phyloP scores from a whole-genome alignment of 2,113 vertebrate species.

The Nesogale talazaci region DNA sequence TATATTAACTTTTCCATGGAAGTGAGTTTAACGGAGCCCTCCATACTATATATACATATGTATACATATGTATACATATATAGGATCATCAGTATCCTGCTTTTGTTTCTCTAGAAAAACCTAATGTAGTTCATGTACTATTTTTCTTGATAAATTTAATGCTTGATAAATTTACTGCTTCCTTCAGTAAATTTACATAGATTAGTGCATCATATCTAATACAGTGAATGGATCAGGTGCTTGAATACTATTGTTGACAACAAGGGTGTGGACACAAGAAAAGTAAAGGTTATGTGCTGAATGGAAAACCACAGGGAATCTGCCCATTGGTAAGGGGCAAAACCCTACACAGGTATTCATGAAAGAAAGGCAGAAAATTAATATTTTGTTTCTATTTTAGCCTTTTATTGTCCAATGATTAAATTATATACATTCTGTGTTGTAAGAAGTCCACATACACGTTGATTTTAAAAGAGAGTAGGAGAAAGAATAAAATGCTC shows the following conservation, averaged over 20 bases:
- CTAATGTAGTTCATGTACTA: neutral
- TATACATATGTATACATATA: too few relatives aligned
- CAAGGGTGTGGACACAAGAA: neutral
- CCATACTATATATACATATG: too few relatives aligned
- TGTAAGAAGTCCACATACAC: too few relatives aligned
- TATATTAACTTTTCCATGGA: too few relatives aligned
- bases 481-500: too few relatives aligned
- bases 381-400: neutral
- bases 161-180: too few relatives aligned
- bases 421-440: too few relatives aligned
- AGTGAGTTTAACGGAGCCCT: too few relatives aligned
- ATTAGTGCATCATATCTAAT: neutral
- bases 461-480: too few relatives aligned
- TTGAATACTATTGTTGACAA: neutral
- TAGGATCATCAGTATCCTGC: too few relatives aligned
- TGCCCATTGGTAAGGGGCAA: neutral
- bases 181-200: neutral
- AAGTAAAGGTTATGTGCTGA: neutral
- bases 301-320: neutral
- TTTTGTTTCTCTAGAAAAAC: too few relatives aligned
- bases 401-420: neutral
- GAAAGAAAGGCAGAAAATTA: neutral
- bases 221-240: neutral
- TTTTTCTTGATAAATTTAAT: neutral
- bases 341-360: neutral